Evolutionary conservation across 2,113 vertebrate genomes (phyloP), one percentile per base, ranked within the genome.

Genomic region (Melanotaenia duboulayi): DNA sequence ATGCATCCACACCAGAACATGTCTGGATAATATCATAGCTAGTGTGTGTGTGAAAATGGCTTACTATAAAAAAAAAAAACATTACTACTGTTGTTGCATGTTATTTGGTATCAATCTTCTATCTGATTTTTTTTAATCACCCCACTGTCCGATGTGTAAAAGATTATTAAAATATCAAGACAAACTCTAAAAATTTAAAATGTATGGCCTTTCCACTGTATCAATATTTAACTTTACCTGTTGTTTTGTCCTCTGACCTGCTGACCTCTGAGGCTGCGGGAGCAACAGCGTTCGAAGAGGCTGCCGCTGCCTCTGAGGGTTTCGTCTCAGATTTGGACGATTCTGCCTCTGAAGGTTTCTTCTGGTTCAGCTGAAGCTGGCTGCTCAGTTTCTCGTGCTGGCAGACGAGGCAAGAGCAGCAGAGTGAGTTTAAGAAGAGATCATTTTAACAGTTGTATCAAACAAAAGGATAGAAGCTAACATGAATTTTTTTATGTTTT

Each of bases 341-440:
- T 10, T 74, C 95, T 11, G 66, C 80, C 52, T 95, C 95, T 28
- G 71, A 39, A 52, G 25, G 71, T 82, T 61, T 93, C 83, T 65
- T 83, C 70, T 88, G 89, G 82, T 60, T 87, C 59, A 98, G 91
- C 11, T 98, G 97, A 62, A 98, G 94, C 69, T 98, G 97, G 87
- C 95, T 99, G 87, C 96, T 96, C 92, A 95, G 96, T 89, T 99
- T 99, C 89, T 98, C 97, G 78, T 99, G 97, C 97, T 99, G 90
- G 83, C 49, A 81, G 24, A 59, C 10, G 25, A 32, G 6, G 28
- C 3, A 28, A 37, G 9, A 65, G n/a, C 5, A 71, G 11, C 7
- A 19, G 48, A 19, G 23, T 44, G 0, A 65, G 19, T 39, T 66
- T 35, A 16, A 23, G 39, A 22, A 32, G 4, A 37, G 4, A 59